These are phyloP conservation scores for Nylanderia fulva DNA, from an alignment of 1,140 invertebrate species.

Conservation along the genomic window DNA sequence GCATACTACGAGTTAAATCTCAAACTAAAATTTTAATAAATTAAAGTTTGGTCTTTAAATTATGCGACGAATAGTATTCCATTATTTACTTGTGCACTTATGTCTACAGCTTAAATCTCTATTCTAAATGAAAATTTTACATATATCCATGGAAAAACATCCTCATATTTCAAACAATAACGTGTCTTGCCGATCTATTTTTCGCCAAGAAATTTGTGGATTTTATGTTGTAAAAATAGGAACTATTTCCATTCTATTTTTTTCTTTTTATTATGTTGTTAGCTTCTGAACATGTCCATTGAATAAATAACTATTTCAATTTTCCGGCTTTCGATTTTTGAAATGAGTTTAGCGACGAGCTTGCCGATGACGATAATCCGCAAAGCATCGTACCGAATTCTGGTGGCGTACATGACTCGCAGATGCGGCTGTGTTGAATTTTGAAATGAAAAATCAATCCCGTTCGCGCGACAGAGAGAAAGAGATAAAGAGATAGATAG, in stretches of 20 bases:
- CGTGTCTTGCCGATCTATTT: neutral
- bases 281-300: neutral
- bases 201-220: neutral
- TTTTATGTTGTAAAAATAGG: neutral
- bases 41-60: neutral
- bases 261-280: neutral
- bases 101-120: neutral
- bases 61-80: neutral
- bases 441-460: conserved; percentile 40
- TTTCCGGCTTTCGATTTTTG: neutral
- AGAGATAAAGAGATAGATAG: neutral
- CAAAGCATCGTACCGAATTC: conserved; percentile 12
- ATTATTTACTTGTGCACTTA: neutral
- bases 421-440: conserved; percentile 38
- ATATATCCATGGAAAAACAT: neutral
- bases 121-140: conserved; percentile 13
- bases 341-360: neutral
- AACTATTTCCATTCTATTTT: neutral
- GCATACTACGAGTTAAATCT: too few species aligned
- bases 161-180: conserved; percentile 17
- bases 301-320: conserved; percentile 20
- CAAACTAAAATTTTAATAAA: conserved; percentile 17
- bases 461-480: neutral
- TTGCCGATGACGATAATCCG: conserved; percentile 8
- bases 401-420: neutral